Percentiles rank a stretch among this genome's conserved stretches.
Evolutionary conservation across 2,888 invertebrate genomes (phyloP).

Genomic region (Meliscaeva auricollis): DNA sequence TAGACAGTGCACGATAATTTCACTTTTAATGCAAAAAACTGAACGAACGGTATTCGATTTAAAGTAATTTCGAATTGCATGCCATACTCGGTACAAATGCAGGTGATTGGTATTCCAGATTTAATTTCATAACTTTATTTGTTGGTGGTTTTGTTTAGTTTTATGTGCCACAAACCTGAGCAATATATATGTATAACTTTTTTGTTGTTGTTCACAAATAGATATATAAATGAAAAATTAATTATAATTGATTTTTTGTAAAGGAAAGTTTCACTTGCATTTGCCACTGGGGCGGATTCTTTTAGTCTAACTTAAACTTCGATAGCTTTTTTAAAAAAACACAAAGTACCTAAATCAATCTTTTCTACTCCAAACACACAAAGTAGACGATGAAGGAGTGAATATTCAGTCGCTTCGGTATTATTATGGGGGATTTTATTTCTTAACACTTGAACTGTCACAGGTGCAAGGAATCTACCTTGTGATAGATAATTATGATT

Average conservation of each 20-base stretch:
- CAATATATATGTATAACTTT: background rate
- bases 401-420: too few relatives aligned
- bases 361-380: background rate
- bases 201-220: conserved; percentile 4
- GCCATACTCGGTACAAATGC: conserved; percentile 22
- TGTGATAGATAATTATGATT: conserved; percentile 29
- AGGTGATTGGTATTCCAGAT: conserved; percentile 35
- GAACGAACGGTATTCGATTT: conserved; percentile 51
- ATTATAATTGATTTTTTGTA: conserved; percentile 27
- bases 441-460: conserved; percentile 41
- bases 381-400: background rate
- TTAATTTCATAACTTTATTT: conserved; percentile 4
- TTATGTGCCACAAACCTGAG: background rate
- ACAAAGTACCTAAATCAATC: too few relatives aligned
- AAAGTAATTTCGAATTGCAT: conserved; percentile 41
- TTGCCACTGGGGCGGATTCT: background rate
- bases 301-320: background rate
- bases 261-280: conserved; percentile 25
- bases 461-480: conserved; percentile 28
- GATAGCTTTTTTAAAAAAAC: conserved; percentile 1
- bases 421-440: conserved; percentile 11
- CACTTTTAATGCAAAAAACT: conserved; percentile 68
- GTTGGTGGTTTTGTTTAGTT: background rate
- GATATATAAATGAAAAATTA: conserved; percentile 19
- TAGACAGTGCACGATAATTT: conserved; percentile 55